Evolutionary conservation across 2,888 invertebrate species (phyloP), one percentile per base, ranked within the genome.

Genomic region (Spatulosminthurus flaviceps): DNA sequence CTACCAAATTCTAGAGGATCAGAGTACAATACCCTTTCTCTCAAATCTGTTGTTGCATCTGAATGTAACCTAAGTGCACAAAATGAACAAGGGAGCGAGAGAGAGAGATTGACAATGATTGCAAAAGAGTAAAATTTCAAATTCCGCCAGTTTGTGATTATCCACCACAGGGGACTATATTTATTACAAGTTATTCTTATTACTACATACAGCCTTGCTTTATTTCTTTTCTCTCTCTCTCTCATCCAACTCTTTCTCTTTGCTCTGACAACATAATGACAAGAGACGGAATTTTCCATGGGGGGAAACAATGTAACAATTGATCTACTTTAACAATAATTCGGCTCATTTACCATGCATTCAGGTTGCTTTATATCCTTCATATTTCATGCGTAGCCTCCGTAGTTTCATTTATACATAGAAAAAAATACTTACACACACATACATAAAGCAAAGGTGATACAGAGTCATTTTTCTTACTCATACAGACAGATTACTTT

Each of bases 321-420:
- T 51, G 51, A 51, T 51, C 51, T 51, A 51, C 16, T 51, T 51
- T 51, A 51, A 51, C 51, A 51, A 51, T 51, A 51, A 51, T 51
- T 51, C 51, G 51, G 51, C 51, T 72, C 72, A 75, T 75, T 75
- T 75, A 61, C 34, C 75, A 75, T 75, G 75, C 64, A 75, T 61
- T 60, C 61, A 75, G 75, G 75, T 75, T 75, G 64, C 60, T 28
- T 13, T 67, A 26, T 16, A 51, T 51, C 16, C 19, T 51, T 51
- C 51, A 51, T 34, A 34, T 34, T 34, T 34, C 34, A 34, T 34
- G 5, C 34, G 5, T 34, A 34, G 34, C 34, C n/a, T n/a, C n/a
- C n/a, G n/a, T n/a, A n/a, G n/a, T n/a, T n/a, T n/a, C n/a, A n/a
- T 34, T 34, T 34, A 34, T 34, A 34, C 9, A 7, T 34, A 34